These are phyloP conservation scores for Chloropsis cyanopogon DNA, from an alignment of 2,113 vertebrate genomes.

Conservation along the genomic window DNA sequence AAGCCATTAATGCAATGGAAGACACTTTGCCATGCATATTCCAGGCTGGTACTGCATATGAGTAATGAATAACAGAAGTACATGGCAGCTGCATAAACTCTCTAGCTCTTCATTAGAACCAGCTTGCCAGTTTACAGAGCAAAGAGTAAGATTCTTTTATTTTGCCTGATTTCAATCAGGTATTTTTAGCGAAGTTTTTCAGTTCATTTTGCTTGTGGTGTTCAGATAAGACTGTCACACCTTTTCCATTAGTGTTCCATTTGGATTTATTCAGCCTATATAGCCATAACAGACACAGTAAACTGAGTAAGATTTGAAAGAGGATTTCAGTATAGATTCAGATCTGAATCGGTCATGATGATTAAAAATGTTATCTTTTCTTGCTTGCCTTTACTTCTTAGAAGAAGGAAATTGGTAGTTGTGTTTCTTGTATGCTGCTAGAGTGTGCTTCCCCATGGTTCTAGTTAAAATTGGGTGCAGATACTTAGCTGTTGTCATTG, in stretches of 20 bases:
- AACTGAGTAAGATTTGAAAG: neutral
- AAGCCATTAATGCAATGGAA: neutral
- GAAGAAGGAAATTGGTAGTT: neutral
- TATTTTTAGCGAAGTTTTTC: neutral
- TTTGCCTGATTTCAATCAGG: neutral
- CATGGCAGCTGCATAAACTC: neutral
- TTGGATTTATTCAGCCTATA: neutral
- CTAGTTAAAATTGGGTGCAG: neutral
- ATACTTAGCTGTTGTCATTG: neutral
- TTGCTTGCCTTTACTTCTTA: neutral
- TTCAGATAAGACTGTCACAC: neutral
- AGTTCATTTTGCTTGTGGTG: neutral
- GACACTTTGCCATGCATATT: neutral
- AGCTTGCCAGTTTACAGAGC: neutral
- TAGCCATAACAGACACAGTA: neutral
- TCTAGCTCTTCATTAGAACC: neutral
- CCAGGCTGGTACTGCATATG: neutral
- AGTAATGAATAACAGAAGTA: neutral
- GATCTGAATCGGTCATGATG: neutral
- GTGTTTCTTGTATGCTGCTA: neutral
- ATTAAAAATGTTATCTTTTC: neutral
- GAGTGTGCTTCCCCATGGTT: neutral
- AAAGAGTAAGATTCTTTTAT: neutral
- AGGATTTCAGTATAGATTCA: neutral
- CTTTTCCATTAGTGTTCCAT: neutral